Evolutionary conservation across 2,113 vertebrate species (phyloP).

Genomic region (Varanus salvator): DNA sequence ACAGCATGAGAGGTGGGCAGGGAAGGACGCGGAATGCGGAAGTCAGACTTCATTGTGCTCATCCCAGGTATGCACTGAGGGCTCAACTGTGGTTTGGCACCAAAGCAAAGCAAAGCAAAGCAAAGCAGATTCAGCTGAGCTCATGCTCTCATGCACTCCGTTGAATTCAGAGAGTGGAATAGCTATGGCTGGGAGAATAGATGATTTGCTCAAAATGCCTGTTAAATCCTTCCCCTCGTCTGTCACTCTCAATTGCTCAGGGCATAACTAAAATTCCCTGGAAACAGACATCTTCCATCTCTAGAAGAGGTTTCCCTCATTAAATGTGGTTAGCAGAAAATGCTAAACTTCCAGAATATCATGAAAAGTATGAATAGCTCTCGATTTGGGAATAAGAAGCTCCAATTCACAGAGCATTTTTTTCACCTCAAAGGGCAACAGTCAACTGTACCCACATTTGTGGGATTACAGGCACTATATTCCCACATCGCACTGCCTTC

Average conservation of each 20-base stretch:
- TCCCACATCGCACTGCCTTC: not conserved
- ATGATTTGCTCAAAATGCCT: not conserved
- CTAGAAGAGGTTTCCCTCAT: not conserved
- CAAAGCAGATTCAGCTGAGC: not conserved
- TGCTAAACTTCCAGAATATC: not conserved
- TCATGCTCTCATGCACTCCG: not conserved
- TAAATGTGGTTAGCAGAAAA: not conserved
- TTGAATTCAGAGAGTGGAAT: not conserved
- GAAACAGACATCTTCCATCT: not conserved
- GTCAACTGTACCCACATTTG: not conserved
- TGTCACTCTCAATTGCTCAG: not conserved
- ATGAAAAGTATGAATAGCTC: not conserved
- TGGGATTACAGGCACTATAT: not conserved
- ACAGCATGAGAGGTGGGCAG: no score
- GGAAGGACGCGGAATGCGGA: no score
- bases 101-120: no score
- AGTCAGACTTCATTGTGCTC: no score
- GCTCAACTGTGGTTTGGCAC: no score
- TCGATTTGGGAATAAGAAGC: not conserved
- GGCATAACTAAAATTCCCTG: not conserved
- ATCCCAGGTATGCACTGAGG: no score
- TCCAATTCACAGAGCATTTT: not conserved
- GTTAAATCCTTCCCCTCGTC: not conserved
- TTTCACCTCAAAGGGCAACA: not conserved
- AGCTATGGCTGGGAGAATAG: not conserved